These are phyloP conservation scores for Spheniscus mendiculus DNA, from an alignment of 2,113 vertebrate species.

Conservation along the genomic window DNA sequence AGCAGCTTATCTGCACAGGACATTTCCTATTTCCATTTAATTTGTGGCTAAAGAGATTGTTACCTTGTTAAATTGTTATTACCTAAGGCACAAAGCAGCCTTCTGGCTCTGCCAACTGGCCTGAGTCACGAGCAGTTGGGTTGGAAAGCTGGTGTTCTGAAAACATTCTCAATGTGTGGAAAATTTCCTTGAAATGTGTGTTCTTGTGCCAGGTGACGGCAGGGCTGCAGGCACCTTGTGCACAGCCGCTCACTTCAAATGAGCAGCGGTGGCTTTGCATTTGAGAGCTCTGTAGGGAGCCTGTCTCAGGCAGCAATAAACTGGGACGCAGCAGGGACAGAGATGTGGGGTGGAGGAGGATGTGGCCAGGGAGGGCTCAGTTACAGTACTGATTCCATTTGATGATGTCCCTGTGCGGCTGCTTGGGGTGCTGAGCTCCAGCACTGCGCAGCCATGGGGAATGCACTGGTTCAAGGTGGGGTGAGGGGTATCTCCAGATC, in stretches of 20 bases:
- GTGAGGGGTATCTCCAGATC: background rate
- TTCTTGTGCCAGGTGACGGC: background rate
- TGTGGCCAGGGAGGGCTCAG: background rate
- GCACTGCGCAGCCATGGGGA: background rate
- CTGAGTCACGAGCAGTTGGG: slow-evolving; percentile 20
- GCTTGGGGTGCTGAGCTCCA: background rate
- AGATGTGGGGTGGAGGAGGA: background rate
- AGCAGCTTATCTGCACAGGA: slow-evolving; percentile 62
- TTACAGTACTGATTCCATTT: background rate
- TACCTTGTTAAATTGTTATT: slow-evolving; percentile 64
- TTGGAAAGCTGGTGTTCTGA: slow-evolving; percentile 41
- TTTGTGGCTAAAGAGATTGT: slow-evolving; percentile 64
- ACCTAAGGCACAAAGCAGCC: slow-evolving; percentile 59
- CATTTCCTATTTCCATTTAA: slow-evolving; percentile 60
- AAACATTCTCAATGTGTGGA: slow-evolving; percentile 21
- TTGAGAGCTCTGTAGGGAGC: background rate
- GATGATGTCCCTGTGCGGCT: fast-evolving
- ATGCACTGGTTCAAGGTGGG: fast-evolving
- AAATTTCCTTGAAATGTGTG: slow-evolving; percentile 43
- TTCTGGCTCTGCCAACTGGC: slow-evolving; percentile 62
- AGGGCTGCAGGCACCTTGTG: background rate
- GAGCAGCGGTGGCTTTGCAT: background rate
- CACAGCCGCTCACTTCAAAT: background rate
- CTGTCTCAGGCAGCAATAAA: background rate
- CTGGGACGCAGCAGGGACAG: background rate